These are phyloP conservation scores for Manacus vitellinus DNA, from an alignment of 2,113 vertebrate species.

Conservation along the genomic window DNA sequence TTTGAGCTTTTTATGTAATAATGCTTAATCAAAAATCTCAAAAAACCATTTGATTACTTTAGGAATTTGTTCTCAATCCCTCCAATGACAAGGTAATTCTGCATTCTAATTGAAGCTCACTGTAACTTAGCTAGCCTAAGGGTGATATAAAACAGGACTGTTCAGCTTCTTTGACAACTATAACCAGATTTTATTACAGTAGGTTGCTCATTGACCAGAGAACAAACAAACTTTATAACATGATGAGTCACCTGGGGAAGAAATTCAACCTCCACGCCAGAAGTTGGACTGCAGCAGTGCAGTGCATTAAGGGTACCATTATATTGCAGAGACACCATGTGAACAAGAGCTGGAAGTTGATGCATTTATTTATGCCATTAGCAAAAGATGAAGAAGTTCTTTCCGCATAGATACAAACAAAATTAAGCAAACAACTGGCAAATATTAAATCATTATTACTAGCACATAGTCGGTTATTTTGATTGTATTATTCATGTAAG, in stretches of 20 bases:
- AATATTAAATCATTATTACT: background rate
- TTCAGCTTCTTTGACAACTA: background rate
- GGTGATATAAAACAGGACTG: background rate
- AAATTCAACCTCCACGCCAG: background rate
- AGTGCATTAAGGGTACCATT: background rate
- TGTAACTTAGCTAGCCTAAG: background rate
- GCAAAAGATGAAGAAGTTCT: background rate
- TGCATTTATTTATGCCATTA: background rate
- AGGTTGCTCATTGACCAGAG: background rate
- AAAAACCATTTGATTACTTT: background rate
- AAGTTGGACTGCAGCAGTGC: background rate
- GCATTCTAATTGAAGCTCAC: background rate
- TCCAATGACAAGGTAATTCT: background rate
- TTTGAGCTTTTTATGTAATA: background rate
- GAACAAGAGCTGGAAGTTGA: background rate
- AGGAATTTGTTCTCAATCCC: background rate
- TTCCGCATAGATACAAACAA: background rate
- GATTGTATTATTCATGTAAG: background rate
- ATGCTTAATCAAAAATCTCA: background rate
- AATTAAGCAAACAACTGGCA: background rate
- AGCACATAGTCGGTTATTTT: background rate
- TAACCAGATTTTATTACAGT: background rate
- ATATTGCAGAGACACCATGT: background rate
- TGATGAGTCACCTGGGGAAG: background rate
- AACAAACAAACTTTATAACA: background rate